Percentiles rank a stretch among this genome's conserved stretches.
These are phyloP conservation scores for Coptotermes formosanus DNA, from an alignment of 1,140 invertebrate species.

Conservation along the genomic window DNA sequence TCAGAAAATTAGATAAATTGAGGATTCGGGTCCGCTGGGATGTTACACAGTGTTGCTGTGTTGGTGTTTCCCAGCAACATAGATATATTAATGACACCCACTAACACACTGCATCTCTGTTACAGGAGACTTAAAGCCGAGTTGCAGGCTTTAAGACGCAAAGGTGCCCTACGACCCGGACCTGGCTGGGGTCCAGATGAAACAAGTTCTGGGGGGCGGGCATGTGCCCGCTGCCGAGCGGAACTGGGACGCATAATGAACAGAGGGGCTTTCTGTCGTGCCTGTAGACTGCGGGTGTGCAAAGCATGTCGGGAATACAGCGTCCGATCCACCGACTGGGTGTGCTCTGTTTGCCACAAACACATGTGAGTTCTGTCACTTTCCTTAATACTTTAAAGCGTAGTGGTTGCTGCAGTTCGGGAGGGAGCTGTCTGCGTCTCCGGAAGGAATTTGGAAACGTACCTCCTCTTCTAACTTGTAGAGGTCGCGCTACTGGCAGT, in stretches of 20 bases:
- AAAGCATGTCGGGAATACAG: conserved; percentile 68
- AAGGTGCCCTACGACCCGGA: conserved; percentile 54
- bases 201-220: conserved; percentile 50
- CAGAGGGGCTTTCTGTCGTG: conserved; percentile 66
- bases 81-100: too few species aligned
- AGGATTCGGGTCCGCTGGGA: too few species aligned
- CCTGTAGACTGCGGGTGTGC: conserved; percentile 69
- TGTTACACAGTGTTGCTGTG: too few species aligned
- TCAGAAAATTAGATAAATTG: too few species aligned
- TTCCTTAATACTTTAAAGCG: too few species aligned
- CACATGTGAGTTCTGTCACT: conserved; percentile 62
- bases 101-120: conserved; percentile 32
- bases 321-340: conserved; percentile 61
- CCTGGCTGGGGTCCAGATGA: conserved; percentile 40
- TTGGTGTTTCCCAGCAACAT: too few species aligned
- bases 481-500: too few species aligned
- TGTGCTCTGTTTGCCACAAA: conserved; percentile 72
- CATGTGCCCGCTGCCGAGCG: conserved; percentile 66
- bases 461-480: too few species aligned
- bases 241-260: conserved; percentile 74
- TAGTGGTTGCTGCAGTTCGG: too few species aligned
- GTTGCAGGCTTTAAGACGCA: conserved; percentile 57
- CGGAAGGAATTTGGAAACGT: too few species aligned
- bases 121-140: conserved; percentile 64
- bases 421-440: too few species aligned